A percentile compares a stretch with the other conserved stretches of the same genome.
phyloP scores from a whole-genome alignment of 2,888 invertebrate genomes.

The Frankliniella intonsa region DNA sequence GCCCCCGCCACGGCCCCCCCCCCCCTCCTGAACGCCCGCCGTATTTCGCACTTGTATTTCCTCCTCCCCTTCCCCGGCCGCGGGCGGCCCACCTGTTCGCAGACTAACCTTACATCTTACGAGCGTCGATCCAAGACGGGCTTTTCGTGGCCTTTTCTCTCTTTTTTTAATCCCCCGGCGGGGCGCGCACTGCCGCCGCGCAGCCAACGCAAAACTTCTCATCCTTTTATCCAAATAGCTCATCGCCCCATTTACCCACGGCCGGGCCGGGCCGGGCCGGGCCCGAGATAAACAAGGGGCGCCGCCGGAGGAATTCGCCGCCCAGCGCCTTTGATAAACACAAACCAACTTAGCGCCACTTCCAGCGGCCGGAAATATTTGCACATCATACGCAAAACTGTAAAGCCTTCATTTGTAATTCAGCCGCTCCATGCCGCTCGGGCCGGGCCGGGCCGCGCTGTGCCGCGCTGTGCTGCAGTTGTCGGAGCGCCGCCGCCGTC shows the following conservation, averaged over 20 bases:
- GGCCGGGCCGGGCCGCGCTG: background rate
- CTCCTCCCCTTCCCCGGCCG: too few relatives aligned
- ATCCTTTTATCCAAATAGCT: constrained; percentile 23
- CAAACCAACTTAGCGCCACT: constrained; percentile 6
- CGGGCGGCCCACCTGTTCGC: too few relatives aligned
- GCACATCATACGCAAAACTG: constrained; percentile 17
- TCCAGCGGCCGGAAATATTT: background rate
- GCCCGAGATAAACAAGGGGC: background rate
- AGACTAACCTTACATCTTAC: too few relatives aligned
- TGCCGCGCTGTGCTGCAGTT: background rate
- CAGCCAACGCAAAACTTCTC: background rate
- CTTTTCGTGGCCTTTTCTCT: background rate
- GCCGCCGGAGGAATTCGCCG: background rate
- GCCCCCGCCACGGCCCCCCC: too few relatives aligned
- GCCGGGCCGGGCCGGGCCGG: too few relatives aligned
- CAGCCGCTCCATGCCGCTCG: background rate
- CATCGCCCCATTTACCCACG: constrained; percentile 13
- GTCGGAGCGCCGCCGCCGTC: background rate
- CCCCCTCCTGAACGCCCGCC: too few relatives aligned
- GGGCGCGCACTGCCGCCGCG: background rate
- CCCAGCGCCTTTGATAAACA: background rate
- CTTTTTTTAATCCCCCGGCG: background rate
- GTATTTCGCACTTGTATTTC: too few relatives aligned
- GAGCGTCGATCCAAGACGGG: too few relatives aligned
- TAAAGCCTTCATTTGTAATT: constrained; percentile 21